These are phyloP conservation scores for Tetragonula carbonaria DNA, from an alignment of 2,888 invertebrate genomes.

Conservation along the genomic window DNA sequence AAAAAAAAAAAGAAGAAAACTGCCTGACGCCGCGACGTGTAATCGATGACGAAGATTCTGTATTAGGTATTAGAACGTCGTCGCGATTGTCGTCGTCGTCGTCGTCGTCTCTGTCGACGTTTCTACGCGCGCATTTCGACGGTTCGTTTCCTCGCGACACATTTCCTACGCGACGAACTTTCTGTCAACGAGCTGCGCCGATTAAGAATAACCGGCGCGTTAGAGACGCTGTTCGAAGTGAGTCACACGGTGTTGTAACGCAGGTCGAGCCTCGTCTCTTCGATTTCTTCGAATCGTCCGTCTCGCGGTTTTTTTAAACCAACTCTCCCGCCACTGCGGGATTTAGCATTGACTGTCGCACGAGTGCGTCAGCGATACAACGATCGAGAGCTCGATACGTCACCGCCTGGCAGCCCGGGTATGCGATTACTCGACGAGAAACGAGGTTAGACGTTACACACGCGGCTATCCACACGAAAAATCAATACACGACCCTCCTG, in stretches of 20 bases:
- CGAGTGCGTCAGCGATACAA: constrained; percentile 23
- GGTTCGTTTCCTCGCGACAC: constrained; percentile 1
- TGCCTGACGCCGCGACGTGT: background rate
- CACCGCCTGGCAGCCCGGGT: constrained; percentile 20
- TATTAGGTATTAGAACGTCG: constrained; percentile 26
- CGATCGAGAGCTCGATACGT: constrained; percentile 49
- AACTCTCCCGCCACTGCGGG: constrained; percentile 21
- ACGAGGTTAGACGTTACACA: constrained; percentile 76
- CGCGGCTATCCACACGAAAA: constrained; percentile 77
- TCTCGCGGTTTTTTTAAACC: constrained; percentile 16
- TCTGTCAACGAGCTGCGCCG: background rate
- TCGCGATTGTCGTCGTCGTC: background rate
- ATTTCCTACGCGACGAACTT: background rate
- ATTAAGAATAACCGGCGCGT: background rate
- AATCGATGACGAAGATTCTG: constrained; percentile 61
- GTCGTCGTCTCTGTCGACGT: constrained; percentile 13
- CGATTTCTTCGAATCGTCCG: background rate
- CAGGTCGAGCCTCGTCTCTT: constrained; percentile 40
- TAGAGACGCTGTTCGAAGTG: constrained; percentile 8
- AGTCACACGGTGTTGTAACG: constrained; percentile 39
- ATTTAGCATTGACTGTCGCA: constrained; percentile 10
- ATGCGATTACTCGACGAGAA: constrained; percentile 52
- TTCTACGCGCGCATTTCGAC: constrained; percentile 10
- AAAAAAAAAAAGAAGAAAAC: too few relatives aligned
- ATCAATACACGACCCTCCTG: constrained; percentile 79